Percentiles rank a stretch among this genome's conserved stretches.
These are phyloP conservation scores for Lithophane semibrunnea DNA, from an alignment of 2,888 invertebrate genomes.

Conservation along the genomic window DNA sequence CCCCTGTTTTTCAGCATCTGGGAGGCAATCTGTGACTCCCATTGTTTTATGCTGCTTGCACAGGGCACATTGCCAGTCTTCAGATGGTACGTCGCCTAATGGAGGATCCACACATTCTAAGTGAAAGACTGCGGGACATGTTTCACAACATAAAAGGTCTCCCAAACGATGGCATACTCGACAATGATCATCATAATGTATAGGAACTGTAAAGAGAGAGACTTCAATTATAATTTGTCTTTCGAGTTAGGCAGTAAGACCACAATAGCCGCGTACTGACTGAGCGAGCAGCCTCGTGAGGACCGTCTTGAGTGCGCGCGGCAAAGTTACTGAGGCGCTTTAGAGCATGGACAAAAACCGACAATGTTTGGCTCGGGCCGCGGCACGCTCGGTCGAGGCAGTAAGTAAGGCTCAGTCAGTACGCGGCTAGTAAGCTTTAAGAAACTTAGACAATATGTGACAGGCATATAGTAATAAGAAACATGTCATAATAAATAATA, in stretches of 20 bases:
- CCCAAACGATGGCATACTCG: slow-evolving; percentile 97
- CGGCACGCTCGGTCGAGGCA: no score
- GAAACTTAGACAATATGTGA: not conserved
- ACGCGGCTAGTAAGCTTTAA: no score
- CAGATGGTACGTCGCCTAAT: slow-evolving; percentile 97
- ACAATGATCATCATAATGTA: slow-evolving; percentile 98
- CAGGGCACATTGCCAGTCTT: slow-evolving; percentile 99
- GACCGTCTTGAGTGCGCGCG: no score
- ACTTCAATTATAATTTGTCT: not conserved
- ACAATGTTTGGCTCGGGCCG: no score
- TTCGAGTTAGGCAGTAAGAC: not conserved
- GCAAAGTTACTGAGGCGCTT: no score
- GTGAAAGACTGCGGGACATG: slow-evolving; percentile 99
- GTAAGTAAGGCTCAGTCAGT: no score
- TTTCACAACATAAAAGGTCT: slow-evolving; percentile 98
- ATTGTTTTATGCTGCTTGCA: slow-evolving; percentile 97
- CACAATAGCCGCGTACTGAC: no score
- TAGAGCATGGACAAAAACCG: no score
- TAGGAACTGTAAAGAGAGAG: slow-evolving; percentile 90
- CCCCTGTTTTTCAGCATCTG: slow-evolving; percentile 97
- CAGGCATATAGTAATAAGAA: not conserved
- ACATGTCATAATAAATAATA: not conserved
- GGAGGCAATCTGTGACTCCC: slow-evolving; percentile 98
- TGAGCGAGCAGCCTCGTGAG: no score
- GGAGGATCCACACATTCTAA: slow-evolving; percentile 99